phyloP scores from a whole-genome alignment of 2,113 vertebrate genomes.

The Rhadina sibilatrix region DNA sequence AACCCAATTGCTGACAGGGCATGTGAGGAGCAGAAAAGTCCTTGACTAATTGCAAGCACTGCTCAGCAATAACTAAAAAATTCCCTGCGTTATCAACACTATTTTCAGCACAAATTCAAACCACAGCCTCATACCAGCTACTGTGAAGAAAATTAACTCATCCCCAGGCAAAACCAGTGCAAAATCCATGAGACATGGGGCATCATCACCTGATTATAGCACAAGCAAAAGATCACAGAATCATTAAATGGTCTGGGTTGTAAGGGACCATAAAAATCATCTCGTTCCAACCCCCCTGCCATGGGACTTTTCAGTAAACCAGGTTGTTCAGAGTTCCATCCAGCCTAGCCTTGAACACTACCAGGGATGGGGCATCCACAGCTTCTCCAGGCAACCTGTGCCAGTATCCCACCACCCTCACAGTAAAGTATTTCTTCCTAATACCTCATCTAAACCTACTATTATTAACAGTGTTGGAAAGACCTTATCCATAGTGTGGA shows the following conservation, averaged over 20 bases:
- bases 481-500: background rate
- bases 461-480: background rate
- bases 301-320: background rate
- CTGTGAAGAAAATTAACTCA: background rate
- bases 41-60: background rate
- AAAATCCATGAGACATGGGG: background rate
- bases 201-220: background rate
- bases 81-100: background rate
- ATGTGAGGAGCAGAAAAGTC: background rate
- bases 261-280: background rate
- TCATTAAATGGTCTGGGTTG: background rate
- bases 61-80: background rate
- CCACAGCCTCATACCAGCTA: background rate
- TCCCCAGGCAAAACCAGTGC: background rate
- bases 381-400: background rate
- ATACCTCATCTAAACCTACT: background rate
- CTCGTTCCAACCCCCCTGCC: background rate
- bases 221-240: background rate
- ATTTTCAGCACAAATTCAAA: background rate
- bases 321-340: background rate
- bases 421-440: background rate
- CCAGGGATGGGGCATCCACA: background rate
- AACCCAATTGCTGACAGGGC: accelerated
- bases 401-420: background rate
- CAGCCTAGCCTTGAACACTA: background rate